Evolutionary conservation across 2,888 invertebrate genomes (phyloP).

Genomic region (Parasteatoda lunata): DNA sequence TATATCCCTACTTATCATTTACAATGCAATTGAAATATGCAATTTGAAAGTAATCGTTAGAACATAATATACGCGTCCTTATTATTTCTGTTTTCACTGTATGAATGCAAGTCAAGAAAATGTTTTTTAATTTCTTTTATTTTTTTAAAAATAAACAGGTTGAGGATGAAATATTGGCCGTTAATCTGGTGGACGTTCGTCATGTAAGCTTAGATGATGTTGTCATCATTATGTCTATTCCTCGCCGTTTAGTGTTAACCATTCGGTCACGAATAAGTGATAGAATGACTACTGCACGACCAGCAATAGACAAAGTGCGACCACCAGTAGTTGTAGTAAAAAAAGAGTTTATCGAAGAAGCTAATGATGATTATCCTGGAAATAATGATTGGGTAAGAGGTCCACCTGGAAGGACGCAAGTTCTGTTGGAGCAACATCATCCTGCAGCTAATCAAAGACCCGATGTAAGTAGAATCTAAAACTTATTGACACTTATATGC

Average conservation of each 20-base stretch:
- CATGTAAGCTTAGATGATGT: slow-evolving; percentile 99
- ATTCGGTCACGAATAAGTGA: slow-evolving; percentile 82
- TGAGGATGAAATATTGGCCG: slow-evolving; percentile 98
- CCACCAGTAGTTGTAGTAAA: slow-evolving; percentile 95
- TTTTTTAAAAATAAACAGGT: slow-evolving; percentile 35
- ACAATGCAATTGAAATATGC: too few species aligned
- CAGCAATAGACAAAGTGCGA: slow-evolving; percentile 60
- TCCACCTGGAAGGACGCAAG: slow-evolving; percentile 50
- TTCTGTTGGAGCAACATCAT: slow-evolving; percentile 58
- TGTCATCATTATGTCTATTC: slow-evolving; percentile 99
- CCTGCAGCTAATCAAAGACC: slow-evolving; percentile 39
- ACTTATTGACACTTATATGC: too few species aligned
- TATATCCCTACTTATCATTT: too few species aligned
- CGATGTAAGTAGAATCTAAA: slow-evolving; percentile 43
- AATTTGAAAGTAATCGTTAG: too few species aligned
- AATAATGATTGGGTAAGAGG: slow-evolving; percentile 70
- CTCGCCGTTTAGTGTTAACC: slow-evolving; percentile 92
- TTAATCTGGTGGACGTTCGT: slow-evolving; percentile 97
- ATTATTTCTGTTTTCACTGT: too few species aligned
- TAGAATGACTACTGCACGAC: slow-evolving; percentile 58
- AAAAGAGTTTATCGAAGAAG: slow-evolving; percentile 85
- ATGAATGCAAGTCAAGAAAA: too few species aligned
- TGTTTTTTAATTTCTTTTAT: background rate
- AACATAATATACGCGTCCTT: too few species aligned
- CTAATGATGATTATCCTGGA: slow-evolving; percentile 69